A percentile compares a stretch with the other conserved stretches of the same genome.
phyloP scores from a whole-genome alignment of 2,113 vertebrate species.

The Cynoglossus semilaevis region DNA sequence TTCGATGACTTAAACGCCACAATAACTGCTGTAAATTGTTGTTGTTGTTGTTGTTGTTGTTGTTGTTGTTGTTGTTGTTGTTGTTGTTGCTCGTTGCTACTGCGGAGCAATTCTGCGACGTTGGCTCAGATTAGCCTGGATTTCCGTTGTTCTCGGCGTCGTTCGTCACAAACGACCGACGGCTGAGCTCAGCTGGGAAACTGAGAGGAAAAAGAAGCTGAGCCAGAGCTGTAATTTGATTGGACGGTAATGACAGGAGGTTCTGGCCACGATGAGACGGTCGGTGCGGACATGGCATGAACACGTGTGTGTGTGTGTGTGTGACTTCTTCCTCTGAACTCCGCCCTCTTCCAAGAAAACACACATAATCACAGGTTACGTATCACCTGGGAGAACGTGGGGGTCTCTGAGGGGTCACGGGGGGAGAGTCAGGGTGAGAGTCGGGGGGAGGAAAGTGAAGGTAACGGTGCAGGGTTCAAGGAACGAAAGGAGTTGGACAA shows the following conservation, averaged over 20 bases:
- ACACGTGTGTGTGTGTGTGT: background rate
- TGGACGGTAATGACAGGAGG: constrained; percentile 19
- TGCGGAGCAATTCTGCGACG: too few species aligned
- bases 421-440: constrained; percentile 14
- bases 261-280: constrained; percentile 14
- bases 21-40: too few species aligned
- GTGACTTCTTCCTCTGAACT: constrained; percentile 54
- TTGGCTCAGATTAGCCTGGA: too few species aligned
- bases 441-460: background rate
- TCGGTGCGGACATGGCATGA: background rate
- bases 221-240: constrained; percentile 25
- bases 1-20: too few species aligned
- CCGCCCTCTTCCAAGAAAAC: constrained; percentile 59
- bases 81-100: too few species aligned
- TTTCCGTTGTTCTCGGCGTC: too few species aligned
- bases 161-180: constrained; percentile 31
- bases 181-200: constrained; percentile 12
- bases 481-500: background rate
- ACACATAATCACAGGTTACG: constrained; percentile 35
- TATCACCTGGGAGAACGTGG: constrained; percentile 27
- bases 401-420: constrained; percentile 21
- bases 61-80: too few species aligned
- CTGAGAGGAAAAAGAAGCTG: constrained; percentile 19
- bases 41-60: too few species aligned
- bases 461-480: background rate